A percentile compares a stretch with the other conserved stretches of the same genome.
phyloP scores from a whole-genome alignment of 2,888 invertebrate genomes.

The Bursaphelenchus okinawaensis region DNA sequence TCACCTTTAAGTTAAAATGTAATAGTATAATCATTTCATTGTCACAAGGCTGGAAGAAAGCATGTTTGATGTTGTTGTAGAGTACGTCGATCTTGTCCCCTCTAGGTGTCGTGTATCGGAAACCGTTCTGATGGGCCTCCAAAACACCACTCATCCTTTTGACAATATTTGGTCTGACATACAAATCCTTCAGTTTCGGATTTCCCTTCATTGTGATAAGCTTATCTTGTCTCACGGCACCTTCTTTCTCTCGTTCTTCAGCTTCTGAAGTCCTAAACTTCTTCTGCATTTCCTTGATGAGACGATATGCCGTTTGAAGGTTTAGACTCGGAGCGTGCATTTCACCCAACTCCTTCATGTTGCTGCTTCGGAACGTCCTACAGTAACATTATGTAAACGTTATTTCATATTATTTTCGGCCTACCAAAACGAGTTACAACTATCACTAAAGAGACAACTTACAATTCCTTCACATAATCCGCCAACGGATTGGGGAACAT shows the following conservation, averaged over 20 bases:
- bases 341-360: constrained; percentile 94
- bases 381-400: constrained; percentile 6
- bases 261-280: constrained; percentile 96
- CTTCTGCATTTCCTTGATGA: constrained; percentile 98
- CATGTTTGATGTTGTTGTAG: constrained; percentile 98
- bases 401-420: neutral
- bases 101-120: constrained; percentile 90
- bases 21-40: constrained; percentile 98
- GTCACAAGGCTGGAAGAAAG: constrained; percentile 85
- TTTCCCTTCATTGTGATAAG: constrained; percentile 84
- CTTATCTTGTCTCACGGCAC: constrained; percentile 96
- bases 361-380: constrained; percentile 86
- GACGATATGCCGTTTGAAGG: constrained; percentile 87
- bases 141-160: constrained; percentile 66
- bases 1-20: constrained; percentile 88
- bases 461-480: constrained; percentile 93
- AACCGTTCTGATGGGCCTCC: constrained; percentile 91
- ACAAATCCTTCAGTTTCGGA: constrained; percentile 70
- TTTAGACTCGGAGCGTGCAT: constrained; percentile 87
- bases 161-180: constrained; percentile 96
- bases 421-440: neutral
- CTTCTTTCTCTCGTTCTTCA: constrained; percentile 93
- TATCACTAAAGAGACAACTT: constrained; percentile 10
- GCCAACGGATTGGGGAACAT: constrained; percentile 89
- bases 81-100: constrained; percentile 98